Conservation (phyloP, 2,888 invertebrate genomes). For the Diadromus collaris region DNA sequence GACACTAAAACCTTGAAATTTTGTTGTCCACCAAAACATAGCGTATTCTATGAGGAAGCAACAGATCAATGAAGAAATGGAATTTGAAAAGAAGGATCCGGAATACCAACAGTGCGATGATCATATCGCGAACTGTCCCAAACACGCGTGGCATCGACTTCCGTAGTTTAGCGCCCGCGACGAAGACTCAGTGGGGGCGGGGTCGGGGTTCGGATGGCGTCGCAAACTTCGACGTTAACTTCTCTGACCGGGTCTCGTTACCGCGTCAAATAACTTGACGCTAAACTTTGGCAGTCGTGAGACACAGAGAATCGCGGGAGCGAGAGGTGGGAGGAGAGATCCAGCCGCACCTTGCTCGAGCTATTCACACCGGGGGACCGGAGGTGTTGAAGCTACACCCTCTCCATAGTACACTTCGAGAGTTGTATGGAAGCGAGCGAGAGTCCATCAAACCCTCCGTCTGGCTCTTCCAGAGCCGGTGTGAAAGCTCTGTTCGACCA, state of each 20-base stretch:
- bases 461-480: neutral
- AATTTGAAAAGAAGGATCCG: neutral
- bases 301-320: conserved; percentile 5
- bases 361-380: conserved; percentile 9
- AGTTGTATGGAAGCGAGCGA: conserved; percentile 1
- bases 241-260: conserved; percentile 33
- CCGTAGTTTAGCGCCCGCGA: neutral
- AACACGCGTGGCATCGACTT: neutral
- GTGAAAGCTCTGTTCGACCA: neutral
- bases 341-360: conserved; percentile 5
- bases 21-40: too few species aligned
- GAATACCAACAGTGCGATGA: neutral
- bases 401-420: neutral
- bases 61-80: neutral
- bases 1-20: conserved; percentile 9
- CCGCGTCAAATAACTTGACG: conserved; percentile 28
- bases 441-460: conserved; percentile 9
- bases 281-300: conserved; percentile 35
- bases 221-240: conserved; percentile 37
- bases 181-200: neutral
- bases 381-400: conserved; percentile 8
- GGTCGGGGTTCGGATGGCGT: neutral
- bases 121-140: neutral
- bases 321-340: neutral
- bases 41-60: too few species aligned